Conservation (phyloP, 2,113 vertebrate genomes). For the Peromyscus californicus region DNA sequence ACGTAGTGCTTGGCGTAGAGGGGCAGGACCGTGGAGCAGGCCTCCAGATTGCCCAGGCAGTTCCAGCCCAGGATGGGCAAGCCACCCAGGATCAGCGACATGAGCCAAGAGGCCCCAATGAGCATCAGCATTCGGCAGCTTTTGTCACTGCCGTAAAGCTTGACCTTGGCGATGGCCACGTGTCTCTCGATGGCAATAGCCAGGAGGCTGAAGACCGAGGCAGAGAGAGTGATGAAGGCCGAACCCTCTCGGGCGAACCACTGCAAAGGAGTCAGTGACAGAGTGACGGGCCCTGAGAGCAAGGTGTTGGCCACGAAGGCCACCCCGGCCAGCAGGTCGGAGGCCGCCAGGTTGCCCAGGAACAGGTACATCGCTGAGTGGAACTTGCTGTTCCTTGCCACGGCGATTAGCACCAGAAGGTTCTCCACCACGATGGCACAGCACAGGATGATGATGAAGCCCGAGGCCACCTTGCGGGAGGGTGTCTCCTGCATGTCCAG, state of each 20-base stretch:
- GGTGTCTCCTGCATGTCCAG: constrained; percentile 13
- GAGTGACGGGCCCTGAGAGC: constrained; percentile 92
- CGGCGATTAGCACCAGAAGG: constrained; percentile 93
- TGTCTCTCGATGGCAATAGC: constrained; percentile 98
- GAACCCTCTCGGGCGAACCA: constrained; percentile 98
- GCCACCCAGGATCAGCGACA: constrained; percentile 93
- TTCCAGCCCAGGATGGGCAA: constrained; percentile 98
- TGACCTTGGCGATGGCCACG: constrained; percentile 95
- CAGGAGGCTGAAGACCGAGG: constrained; percentile 96
- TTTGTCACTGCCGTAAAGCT: constrained; percentile 93
- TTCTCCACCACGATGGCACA: constrained; percentile 96
- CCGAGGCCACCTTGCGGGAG: constrained; percentile 81
- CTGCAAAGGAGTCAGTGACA: constrained; percentile 91
- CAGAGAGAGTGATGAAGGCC: constrained; percentile 94
- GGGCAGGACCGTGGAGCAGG: constrained; percentile 95
- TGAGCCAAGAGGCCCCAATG: constrained; percentile 96
- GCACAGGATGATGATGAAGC: constrained; percentile 92
- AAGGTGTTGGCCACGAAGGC: constrained; percentile 96
- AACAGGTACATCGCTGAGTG: constrained; percentile 98
- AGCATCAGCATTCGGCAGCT: constrained; percentile 95
- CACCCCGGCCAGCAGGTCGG: constrained; percentile 93
- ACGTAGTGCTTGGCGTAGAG: constrained; percentile 96
- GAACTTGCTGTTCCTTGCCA: constrained; percentile 96
- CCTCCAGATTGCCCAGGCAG: constrained; percentile 90
- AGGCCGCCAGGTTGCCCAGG: constrained; percentile 96